A percentile compares a stretch with the other conserved stretches of the same genome.
Conservation (phyloP, 1,140 invertebrate species). For the Asbolus verrucosus region DNA sequence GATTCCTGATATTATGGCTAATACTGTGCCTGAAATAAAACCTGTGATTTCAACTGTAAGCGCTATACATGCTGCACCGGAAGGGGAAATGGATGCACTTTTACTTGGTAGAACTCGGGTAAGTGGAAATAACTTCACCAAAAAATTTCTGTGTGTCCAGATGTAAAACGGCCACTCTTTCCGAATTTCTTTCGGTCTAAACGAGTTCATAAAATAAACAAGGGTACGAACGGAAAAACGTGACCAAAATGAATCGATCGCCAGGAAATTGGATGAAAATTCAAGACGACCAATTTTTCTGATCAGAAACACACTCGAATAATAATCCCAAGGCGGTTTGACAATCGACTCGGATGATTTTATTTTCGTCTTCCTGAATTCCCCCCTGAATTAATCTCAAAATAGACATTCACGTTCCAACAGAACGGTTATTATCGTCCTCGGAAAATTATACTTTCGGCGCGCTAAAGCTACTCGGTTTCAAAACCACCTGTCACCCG, state of each 20-base stretch:
- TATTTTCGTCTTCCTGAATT: constrained; percentile 11
- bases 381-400: background rate
- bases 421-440: no score
- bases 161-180: background rate
- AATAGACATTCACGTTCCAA: constrained; percentile 1
- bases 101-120: constrained; percentile 79
- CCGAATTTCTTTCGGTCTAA: no score
- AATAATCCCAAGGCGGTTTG: background rate
- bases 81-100: constrained; percentile 81
- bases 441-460: no score
- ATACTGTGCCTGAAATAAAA: constrained; percentile 59
- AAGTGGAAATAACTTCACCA: constrained; percentile 64
- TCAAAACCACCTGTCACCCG: background rate
- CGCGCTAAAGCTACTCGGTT: no score
- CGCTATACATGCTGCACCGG: constrained; percentile 67
- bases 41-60: constrained; percentile 65
- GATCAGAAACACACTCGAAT: background rate
- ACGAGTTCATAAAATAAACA: background rate
- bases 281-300: constrained; percentile 4
- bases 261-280: constrained; percentile 11
- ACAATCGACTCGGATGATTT: constrained; percentile 2
- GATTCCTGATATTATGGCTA: constrained; percentile 58
- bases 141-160: constrained; percentile 2
- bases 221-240: constrained; percentile 19
- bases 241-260: constrained; percentile 20